Evolutionary conservation across 2,113 vertebrate genomes (phyloP), one percentile per base, ranked within the genome.

Genomic region (Cephalopholis sonnerati): DNA sequence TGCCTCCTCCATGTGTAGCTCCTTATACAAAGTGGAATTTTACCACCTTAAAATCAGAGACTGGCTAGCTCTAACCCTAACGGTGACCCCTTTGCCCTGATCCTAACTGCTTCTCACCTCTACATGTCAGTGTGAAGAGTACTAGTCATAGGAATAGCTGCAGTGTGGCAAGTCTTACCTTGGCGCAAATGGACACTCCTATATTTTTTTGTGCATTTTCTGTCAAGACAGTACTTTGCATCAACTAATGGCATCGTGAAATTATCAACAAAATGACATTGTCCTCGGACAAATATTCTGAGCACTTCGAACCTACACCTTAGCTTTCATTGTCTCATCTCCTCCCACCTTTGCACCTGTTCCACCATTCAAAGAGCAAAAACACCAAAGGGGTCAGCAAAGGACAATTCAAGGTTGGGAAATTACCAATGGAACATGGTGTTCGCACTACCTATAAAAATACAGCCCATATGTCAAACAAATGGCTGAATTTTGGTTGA

Each of bases 321-420:
- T 72, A 15, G 51, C 55, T 59, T 74, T 3, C 70, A 75, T 50
- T 51, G 48, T 68, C 51, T 75, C 69, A 63, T 81, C 54, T 71
- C 27, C 22, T 69, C 61, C 62, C 54, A 78, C 73, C 55, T 79
- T 64, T 69, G 57, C 48, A n/a, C 22, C 32, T 81, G 59, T 64
- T 39, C 0, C n/a, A 50, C n/a, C 32, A 27, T 20, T 36, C 44
- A 27, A 48, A 70, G 15, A 51, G 64, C 18, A 7, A 70, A 69
- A 79, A 59, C 12, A 73, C 51, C 71, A 79, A 66, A 59, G 51
- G 4, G 59, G 41, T 58, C 6, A 13, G 53, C 57, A 66, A 82
- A 85, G 63, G 58, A 70, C 36, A 61, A 66, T 55, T 70, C 54
- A 53, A 58, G 32, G 55, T 57, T 22, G 44, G 51, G 5, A 63